Percentiles rank a stretch among this genome's conserved stretches.
Conservation (phyloP, 2,888 invertebrate species). For the Conops quadrifasciatus region DNA sequence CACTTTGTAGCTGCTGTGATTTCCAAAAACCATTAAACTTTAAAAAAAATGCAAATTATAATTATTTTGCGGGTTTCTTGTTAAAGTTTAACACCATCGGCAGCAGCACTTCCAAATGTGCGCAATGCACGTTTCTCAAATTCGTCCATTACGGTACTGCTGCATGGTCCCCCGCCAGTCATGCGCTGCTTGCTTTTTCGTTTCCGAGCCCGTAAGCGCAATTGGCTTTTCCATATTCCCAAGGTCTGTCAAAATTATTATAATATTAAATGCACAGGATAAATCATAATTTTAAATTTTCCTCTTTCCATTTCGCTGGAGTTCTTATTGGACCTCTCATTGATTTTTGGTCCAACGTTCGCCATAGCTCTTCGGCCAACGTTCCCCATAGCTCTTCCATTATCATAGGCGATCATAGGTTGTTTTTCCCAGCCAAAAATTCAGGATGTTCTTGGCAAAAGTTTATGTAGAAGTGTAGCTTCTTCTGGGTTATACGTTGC, state of each 20-base stretch:
- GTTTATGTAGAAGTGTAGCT: not conserved
- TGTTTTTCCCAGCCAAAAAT: not conserved
- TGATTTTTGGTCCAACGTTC: too few relatives aligned
- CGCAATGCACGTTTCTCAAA: not conserved
- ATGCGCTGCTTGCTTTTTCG: not conserved
- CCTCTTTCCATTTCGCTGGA: not conserved
- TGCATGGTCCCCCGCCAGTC: not conserved
- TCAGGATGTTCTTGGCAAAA: not conserved
- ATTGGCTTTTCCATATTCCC: not conserved
- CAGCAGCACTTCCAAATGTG: not conserved
- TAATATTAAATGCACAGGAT: not conserved
- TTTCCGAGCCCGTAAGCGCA: not conserved
- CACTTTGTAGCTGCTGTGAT: too few relatives aligned
- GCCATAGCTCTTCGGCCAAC: too few relatives aligned
- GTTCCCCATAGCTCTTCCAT: not conserved
- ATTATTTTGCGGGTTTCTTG: too few relatives aligned
- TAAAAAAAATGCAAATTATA: too few relatives aligned
- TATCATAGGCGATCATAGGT: not conserved
- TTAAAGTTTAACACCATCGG: not conserved
- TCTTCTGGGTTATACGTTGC: too few relatives aligned
- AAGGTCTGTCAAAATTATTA: not conserved
- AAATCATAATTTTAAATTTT: not conserved
- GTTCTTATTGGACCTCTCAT: conserved; percentile 4
- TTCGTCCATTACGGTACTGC: not conserved
- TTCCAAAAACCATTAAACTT: too few relatives aligned